Percentiles rank a stretch among this genome's conserved stretches.
phyloP scores from a whole-genome alignment of 2,113 vertebrate genomes.

The Elaphurus davidianus region DNA sequence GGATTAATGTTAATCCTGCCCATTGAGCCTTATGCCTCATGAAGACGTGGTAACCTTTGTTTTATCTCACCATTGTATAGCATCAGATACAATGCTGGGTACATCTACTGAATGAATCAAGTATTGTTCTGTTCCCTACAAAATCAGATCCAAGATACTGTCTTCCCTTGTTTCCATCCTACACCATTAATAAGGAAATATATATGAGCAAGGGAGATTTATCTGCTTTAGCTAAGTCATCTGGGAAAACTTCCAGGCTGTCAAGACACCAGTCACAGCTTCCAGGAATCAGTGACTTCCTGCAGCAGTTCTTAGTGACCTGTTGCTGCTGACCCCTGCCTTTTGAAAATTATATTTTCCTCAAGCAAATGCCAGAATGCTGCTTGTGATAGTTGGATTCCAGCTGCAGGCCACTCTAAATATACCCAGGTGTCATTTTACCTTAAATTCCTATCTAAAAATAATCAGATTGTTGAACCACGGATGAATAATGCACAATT shows the following conservation, averaged over 20 bases:
- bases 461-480: constrained; percentile 46
- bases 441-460: constrained; percentile 49
- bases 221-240: neutral
- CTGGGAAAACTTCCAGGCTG: constrained; percentile 11
- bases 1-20: neutral
- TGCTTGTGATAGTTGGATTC: neutral
- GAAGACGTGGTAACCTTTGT: neutral
- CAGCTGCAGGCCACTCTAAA: neutral
- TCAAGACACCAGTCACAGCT: neutral
- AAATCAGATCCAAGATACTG: constrained; percentile 4
- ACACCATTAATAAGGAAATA: neutral
- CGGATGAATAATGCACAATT: constrained; percentile 41
- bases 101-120: neutral
- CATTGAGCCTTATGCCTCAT: neutral
- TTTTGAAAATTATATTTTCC: constrained; percentile 21
- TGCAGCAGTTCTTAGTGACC: neutral
- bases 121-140: neutral
- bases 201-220: neutral
- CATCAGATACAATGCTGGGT: neutral
- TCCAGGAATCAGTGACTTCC: constrained; percentile 23
- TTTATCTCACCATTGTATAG: neutral
- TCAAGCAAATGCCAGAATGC: neutral
- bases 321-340: neutral
- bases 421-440: constrained; percentile 28
- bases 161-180: neutral